Conservation (phyloP, 2,113 vertebrate species). For the Delphinapterus leucas region DNA sequence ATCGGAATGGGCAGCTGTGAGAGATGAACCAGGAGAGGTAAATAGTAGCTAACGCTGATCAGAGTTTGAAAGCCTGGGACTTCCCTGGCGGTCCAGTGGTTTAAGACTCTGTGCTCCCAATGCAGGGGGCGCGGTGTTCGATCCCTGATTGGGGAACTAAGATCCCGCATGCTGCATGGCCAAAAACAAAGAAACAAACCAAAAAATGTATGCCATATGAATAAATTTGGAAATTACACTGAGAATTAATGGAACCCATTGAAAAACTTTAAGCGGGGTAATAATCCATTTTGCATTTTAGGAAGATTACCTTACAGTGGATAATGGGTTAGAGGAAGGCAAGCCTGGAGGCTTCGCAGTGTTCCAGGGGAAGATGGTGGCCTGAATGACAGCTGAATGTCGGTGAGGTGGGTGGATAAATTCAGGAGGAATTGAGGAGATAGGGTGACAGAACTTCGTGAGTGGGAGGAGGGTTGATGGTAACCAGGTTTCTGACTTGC, state of each 20-base stretch:
- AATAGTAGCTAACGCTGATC: background rate
- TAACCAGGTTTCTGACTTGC: background rate
- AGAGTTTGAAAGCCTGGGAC: background rate
- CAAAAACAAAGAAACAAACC: no score
- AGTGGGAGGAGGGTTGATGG: background rate
- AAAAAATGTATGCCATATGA: no score
- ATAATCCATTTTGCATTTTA: background rate
- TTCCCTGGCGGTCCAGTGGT: no score
- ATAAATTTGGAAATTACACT: background rate
- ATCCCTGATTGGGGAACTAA: no score
- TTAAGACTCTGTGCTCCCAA: no score
- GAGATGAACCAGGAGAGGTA: background rate
- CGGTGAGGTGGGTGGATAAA: no score
- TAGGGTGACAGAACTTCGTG: background rate
- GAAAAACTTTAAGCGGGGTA: background rate
- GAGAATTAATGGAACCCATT: background rate
- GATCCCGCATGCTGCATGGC: no score
- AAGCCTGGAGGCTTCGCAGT: background rate
- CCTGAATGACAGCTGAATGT: background rate
- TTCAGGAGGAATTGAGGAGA: background rate
- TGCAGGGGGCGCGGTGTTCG: no score
- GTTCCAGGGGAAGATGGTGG: background rate
- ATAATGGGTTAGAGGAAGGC: background rate
- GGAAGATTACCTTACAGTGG: background rate
- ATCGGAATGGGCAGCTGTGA: background rate